Percentiles rank a stretch among this genome's conserved stretches.
Evolutionary conservation across 2,113 vertebrate species (phyloP).

Genomic region (Aramus guarauna): DNA sequence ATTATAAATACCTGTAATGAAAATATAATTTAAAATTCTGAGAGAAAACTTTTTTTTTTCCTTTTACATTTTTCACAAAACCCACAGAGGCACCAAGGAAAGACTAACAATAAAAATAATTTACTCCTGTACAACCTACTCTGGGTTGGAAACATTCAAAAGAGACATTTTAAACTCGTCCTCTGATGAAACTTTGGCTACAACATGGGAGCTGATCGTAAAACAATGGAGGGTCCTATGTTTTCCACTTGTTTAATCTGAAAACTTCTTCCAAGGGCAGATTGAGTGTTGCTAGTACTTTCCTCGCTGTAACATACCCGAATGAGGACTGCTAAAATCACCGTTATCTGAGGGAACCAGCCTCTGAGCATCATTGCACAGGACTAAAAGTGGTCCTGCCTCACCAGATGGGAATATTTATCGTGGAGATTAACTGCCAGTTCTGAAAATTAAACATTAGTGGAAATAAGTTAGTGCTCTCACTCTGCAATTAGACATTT

Average conservation of each 20-base stretch:
- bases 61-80: conserved; percentile 77
- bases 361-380: not conserved
- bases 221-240: conserved; percentile 1
- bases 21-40: conserved; percentile 80
- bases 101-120: conserved; percentile 73
- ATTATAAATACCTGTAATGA: conserved; percentile 82
- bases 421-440: not conserved
- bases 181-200: conserved; percentile 59
- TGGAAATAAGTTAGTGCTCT: not conserved
- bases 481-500: not conserved
- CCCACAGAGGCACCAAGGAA: conserved; percentile 70
- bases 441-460: not conserved
- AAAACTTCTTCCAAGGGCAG: not conserved
- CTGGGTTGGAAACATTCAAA: conserved; percentile 75
- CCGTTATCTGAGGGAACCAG: not conserved
- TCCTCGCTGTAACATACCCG: not conserved
- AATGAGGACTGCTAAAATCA: not conserved
- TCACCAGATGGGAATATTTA: not conserved
- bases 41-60: conserved; percentile 67
- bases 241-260: not conserved
- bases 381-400: not conserved
- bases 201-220: conserved; percentile 8
- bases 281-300: not conserved
- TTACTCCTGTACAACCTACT: conserved; percentile 58
- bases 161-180: conserved; percentile 50